These are phyloP conservation scores for Epicampocera succincta DNA, from an alignment of 2,888 invertebrate genomes.

Conservation along the genomic window DNA sequence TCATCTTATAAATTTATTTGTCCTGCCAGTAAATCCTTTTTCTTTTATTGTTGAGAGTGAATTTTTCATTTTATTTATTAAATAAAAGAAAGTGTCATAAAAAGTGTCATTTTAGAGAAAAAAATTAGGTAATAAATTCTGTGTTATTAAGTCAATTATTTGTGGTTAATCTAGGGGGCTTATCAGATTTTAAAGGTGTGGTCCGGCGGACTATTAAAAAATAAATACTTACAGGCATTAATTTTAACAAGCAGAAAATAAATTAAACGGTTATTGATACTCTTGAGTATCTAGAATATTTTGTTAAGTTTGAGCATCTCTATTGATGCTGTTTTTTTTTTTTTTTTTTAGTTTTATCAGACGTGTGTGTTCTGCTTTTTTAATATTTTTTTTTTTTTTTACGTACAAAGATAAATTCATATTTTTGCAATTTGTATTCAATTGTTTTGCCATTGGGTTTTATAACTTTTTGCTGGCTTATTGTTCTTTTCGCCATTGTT, in stretches of 20 bases:
- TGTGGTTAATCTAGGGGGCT: slow-evolving; percentile 61
- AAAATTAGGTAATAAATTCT: slow-evolving; percentile 52
- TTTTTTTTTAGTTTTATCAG: not conserved
- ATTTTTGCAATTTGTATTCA: slow-evolving; percentile 69
- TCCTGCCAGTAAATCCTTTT: slow-evolving; percentile 41
- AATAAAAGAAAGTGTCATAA: slow-evolving; percentile 55
- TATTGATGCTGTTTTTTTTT: not conserved
- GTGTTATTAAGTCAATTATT: slow-evolving; percentile 63
- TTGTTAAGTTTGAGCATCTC: slow-evolving; percentile 1
- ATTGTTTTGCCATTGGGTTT: slow-evolving; percentile 67
- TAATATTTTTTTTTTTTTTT: slow-evolving; percentile 20
- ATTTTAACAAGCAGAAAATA: not conserved
- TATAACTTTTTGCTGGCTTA: slow-evolving; percentile 30
- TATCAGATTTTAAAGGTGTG: slow-evolving; percentile 65
- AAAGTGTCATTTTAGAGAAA: slow-evolving; percentile 53
- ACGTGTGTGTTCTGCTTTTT: slow-evolving; percentile 65
- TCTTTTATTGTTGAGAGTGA: slow-evolving; percentile 21
- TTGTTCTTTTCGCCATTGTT: slow-evolving; percentile 26
- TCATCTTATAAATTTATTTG: not conserved
- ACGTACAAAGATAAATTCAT: slow-evolving; percentile 61
- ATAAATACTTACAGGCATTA: not conserved
- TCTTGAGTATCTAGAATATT: not conserved
- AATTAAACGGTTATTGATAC: slow-evolving; percentile 55
- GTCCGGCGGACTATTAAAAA: slow-evolving; percentile 23
- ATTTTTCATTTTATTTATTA: slow-evolving; percentile 28